phyloP scores from a whole-genome alignment of 2,797 vertebrate genomes.

The Spinus olivaceus region DNA sequence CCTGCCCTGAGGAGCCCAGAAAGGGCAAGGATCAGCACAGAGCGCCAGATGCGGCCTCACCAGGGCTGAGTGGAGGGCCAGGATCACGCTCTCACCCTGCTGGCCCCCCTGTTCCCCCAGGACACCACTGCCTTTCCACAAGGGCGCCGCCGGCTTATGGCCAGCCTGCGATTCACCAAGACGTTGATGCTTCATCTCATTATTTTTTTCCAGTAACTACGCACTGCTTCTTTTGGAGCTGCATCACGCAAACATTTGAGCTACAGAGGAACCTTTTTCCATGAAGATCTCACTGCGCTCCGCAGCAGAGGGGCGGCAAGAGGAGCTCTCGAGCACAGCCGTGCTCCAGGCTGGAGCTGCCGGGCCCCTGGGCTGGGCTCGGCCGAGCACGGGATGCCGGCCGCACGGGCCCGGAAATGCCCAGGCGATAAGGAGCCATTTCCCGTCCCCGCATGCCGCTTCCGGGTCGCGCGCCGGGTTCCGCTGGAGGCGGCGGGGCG shows the following conservation, averaged over 20 bases:
- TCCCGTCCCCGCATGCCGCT: background rate
- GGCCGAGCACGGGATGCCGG: too few species aligned
- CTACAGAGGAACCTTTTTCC: accelerated
- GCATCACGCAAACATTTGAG: background rate
- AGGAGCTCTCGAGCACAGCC: accelerated
- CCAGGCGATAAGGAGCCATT: accelerated
- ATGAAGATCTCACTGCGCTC: accelerated
- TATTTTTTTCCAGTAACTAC: background rate
- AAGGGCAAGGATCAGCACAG: background rate
- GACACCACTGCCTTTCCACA: background rate
- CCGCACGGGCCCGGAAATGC: background rate
- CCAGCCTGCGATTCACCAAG: background rate
- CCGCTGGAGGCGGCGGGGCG: background rate
- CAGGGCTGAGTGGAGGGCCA: background rate
- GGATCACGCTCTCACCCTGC: background rate
- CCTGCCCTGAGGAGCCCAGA: background rate
- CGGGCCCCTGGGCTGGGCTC: accelerated
- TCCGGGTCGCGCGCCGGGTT: background rate
- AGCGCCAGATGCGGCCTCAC: background rate
- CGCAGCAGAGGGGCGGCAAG: accelerated
- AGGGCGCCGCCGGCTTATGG: background rate
- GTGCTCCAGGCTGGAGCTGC: accelerated
- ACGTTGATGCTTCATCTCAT: accelerated
- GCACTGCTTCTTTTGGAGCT: background rate
- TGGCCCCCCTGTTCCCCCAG: background rate